Percentiles rank a stretch among this genome's conserved stretches.
Evolutionary conservation across 2,888 invertebrate species (phyloP).

Genomic region (Tiphia femorata): DNA sequence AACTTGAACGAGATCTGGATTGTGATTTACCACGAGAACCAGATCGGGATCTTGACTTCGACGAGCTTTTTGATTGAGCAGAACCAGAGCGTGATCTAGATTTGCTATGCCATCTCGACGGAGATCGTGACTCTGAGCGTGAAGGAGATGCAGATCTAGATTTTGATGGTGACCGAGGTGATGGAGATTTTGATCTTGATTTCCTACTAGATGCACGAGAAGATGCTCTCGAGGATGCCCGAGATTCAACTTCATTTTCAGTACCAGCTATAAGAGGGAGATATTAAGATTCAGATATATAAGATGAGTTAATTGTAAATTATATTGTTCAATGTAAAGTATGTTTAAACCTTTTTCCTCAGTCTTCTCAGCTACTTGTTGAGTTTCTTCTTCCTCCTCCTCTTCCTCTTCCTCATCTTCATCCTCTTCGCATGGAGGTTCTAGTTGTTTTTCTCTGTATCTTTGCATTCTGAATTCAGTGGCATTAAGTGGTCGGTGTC

Average conservation of each 20-base stretch:
- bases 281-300: background rate
- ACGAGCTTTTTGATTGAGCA: slow-evolving; percentile 46
- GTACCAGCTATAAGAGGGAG: slow-evolving; percentile 57
- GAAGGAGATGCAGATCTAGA: slow-evolving; percentile 56
- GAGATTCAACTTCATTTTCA: slow-evolving; percentile 66
- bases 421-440: slow-evolving; percentile 81
- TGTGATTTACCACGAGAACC: slow-evolving; percentile 55
- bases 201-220: slow-evolving; percentile 60
- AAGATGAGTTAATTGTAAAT: background rate
- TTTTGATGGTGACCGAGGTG: slow-evolving; percentile 55
- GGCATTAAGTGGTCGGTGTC: slow-evolving; percentile 88
- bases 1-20: slow-evolving; percentile 57
- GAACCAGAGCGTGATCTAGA: slow-evolving; percentile 53
- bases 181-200: slow-evolving; percentile 59
- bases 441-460: slow-evolving; percentile 88
- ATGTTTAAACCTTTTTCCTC: slow-evolving; percentile 57
- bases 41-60: slow-evolving; percentile 55
- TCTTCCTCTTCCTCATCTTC: slow-evolving; percentile 80
- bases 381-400: slow-evolving; percentile 72
- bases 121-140: slow-evolving; percentile 43
- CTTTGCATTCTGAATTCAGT: slow-evolving; percentile 89
- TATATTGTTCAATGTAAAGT: background rate
- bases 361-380: slow-evolving; percentile 64
- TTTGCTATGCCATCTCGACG: slow-evolving; percentile 47
- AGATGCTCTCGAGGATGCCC: slow-evolving; percentile 68